Conservation (phyloP, 2,888 invertebrate species). For the Oscheius sp. region DNA sequence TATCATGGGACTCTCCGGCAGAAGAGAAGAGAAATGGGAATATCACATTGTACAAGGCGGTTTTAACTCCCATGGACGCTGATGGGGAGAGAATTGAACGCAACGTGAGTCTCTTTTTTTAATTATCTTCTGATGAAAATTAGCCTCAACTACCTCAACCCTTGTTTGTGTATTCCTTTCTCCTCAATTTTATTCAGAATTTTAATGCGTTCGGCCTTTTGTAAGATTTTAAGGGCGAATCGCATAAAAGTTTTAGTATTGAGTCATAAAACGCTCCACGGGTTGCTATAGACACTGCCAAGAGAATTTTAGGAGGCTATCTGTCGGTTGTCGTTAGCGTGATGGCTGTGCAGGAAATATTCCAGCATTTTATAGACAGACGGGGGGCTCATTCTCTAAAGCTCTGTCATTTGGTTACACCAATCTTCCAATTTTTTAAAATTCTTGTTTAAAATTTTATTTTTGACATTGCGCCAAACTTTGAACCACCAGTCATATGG, state of each 20-base stretch:
- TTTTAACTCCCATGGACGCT: constrained; percentile 61
- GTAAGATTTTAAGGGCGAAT: background rate
- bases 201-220: background rate
- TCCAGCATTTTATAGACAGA: background rate
- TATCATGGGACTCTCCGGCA: constrained; percentile 77
- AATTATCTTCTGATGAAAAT: background rate
- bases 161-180: background rate
- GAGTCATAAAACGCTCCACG: background rate
- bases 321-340: constrained; percentile 21
- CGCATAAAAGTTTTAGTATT: background rate
- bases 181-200: too few relatives aligned
- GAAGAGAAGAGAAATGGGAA: constrained; percentile 90
- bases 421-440: too few relatives aligned
- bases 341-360: constrained; percentile 23
- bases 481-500: too few relatives aligned
- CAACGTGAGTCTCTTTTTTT: constrained; percentile 5
- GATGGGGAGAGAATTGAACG: constrained; percentile 35
- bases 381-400: too few relatives aligned
- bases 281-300: constrained; percentile 5
- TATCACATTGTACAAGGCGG: constrained; percentile 85
- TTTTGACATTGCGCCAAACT: too few relatives aligned
- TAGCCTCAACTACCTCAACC: background rate
- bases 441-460: too few relatives aligned
- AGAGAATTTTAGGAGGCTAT: background rate
- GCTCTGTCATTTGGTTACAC: too few relatives aligned